phyloP scores from a whole-genome alignment of 2,113 vertebrate genomes.

The Bungarus multicinctus region DNA sequence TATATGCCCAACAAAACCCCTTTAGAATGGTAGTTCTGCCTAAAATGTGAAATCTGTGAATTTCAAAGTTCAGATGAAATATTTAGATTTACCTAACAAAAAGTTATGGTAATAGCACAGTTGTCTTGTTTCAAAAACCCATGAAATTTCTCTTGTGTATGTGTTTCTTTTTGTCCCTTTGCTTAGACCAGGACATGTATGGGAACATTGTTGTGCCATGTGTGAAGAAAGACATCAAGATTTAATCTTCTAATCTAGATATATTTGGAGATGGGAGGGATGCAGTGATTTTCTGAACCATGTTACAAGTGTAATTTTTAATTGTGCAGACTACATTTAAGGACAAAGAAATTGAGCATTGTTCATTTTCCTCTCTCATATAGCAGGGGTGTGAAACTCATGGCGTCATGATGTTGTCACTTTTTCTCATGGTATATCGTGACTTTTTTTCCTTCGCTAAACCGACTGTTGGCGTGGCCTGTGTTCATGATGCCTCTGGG shows the following conservation, averaged over 20 bases:
- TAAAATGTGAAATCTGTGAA: not conserved
- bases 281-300: not conserved
- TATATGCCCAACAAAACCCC: not conserved
- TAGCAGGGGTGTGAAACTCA: too few relatives aligned
- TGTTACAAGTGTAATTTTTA: not conserved
- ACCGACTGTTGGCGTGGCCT: too few relatives aligned
- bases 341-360: not conserved
- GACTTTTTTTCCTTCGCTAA: too few relatives aligned
- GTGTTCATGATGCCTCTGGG: too few relatives aligned
- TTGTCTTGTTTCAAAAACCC: not conserved
- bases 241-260: not conserved
- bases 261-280: not conserved
- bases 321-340: not conserved
- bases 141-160: not conserved
- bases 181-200: not conserved
- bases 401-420: too few relatives aligned
- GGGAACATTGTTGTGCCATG: not conserved
- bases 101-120: not conserved
- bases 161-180: not conserved
- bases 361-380: not conserved
- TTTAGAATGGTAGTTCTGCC: not conserved
- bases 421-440: too few relatives aligned
- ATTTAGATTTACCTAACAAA: not conserved
- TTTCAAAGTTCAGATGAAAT: not conserved
- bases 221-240: not conserved